Base-by-base conservation (phyloP, 2,113 vertebrate species). In the Malurus alboscapulatus region DNA sequence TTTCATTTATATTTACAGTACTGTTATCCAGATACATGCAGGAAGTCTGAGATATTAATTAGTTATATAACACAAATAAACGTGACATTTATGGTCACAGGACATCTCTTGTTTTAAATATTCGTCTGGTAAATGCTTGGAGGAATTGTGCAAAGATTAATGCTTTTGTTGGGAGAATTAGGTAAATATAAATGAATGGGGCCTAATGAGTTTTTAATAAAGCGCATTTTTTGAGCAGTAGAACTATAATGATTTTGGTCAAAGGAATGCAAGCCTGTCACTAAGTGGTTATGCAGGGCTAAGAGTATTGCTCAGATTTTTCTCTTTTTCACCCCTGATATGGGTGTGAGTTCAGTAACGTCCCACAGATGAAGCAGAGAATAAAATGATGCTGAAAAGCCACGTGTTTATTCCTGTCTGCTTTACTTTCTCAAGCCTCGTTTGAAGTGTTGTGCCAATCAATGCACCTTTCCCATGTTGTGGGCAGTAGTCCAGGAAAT, bases 31-130 rank as follows among this genome's bases (percentile, higher is more conserved):
- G 98, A 98, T 97, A 97, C 92, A 98, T 59, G 96, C 84, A 96
- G 97, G 94, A 98, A 98, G 97, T 97, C 97, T 97, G 97, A 97
- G 97, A 98, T 98, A 98, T 98, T 99, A 98, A 98, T 99, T 98
- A 98, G 98, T 98, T 98, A 97, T 97, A 98, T 98, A 98, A 98
- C 74, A 96, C 98, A 97, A 97, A 97, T 96, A 98, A 98, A 97
- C 66, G 45, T 96, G 97, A 98, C 98, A 98, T 99, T 98, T 98
- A 98, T 98, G 97, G 98, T 97, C 97, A 96, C 82, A 97, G 96
- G 97, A 97, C 96, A 96, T 92, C 95, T 97, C 95, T 95, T 94
- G 84, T 95, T 97, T 97, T 95, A 96, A 97, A 95, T 95, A 97
- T 89, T 94, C 45, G 4, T 90, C 94, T 96, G 93, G 95, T 96